Conservation (phyloP, 2,888 invertebrate genomes). For the Ganaspis brasiliensis region DNA sequence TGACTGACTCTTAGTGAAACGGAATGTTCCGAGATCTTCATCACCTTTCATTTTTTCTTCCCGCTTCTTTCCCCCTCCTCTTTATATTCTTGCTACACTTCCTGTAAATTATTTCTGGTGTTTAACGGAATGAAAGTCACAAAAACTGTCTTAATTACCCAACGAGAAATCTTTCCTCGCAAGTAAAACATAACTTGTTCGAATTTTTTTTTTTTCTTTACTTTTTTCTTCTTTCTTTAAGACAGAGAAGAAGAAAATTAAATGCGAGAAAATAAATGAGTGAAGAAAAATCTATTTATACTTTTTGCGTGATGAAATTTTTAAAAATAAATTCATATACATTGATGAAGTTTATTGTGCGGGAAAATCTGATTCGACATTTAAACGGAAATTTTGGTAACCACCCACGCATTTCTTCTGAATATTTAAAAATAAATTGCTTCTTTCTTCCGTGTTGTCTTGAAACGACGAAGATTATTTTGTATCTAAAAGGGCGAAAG, state of each 20-base stretch:
- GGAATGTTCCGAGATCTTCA: constrained; percentile 26
- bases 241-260: too few relatives aligned
- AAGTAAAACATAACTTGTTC: background rate
- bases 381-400: background rate
- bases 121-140: background rate
- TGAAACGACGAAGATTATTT: background rate
- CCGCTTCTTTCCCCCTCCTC: background rate
- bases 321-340: background rate
- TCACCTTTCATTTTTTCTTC: constrained; percentile 6
- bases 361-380: background rate
- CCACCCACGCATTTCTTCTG: background rate
- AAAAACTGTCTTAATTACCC: constrained; percentile 8
- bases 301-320: background rate
- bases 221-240: background rate
- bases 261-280: too few relatives aligned
- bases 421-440: background rate
- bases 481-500: background rate
- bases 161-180: constrained; percentile 10
- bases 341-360: background rate
- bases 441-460: background rate
- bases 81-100: constrained; percentile 1
- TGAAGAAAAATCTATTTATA: too few relatives aligned
- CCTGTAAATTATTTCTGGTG: constrained; percentile 6
- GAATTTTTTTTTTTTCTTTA: background rate
- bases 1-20: constrained; percentile 30